Evolutionary conservation across 1,140 invertebrate genomes (phyloP).

Genomic region (Procambarus virginalis): DNA sequence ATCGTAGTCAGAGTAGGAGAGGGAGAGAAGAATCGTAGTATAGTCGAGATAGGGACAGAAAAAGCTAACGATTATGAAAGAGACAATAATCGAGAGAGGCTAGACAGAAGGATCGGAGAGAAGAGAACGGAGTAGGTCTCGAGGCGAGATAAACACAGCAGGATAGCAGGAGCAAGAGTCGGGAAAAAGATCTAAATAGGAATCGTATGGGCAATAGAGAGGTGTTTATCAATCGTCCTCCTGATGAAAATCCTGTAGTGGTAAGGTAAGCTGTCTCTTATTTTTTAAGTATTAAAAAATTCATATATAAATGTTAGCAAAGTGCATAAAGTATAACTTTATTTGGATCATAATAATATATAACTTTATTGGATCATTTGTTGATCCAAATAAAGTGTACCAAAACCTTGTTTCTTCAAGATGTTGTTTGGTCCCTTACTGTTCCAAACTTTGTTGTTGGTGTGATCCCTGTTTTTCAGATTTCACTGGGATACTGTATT

Average conservation of each 20-base stretch:
- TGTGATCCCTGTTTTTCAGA: too few species aligned
- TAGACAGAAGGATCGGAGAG: conserved; percentile 36
- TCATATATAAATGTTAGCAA: too few species aligned
- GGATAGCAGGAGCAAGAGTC: conserved; percentile 55
- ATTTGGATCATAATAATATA: too few species aligned
- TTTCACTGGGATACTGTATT: too few species aligned
- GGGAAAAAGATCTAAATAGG: conserved; percentile 68
- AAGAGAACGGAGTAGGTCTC: conserved; percentile 31
- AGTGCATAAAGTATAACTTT: too few species aligned
- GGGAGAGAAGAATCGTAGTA: conserved; percentile 65
- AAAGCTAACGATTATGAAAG: conserved; percentile 47
- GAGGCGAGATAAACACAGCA: conserved; percentile 36
- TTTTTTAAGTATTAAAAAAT: too few species aligned
- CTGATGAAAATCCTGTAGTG: conserved; percentile 76
- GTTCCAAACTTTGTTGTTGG: too few species aligned
- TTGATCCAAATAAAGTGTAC: too few species aligned
- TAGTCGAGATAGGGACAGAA: conserved; percentile 54
- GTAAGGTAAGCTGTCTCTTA: conserved; percentile 73
- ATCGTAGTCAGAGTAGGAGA: conserved; percentile 50
- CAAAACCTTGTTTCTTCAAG: too few species aligned
- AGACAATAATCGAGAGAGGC: conserved; percentile 66
- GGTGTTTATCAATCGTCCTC: conserved; percentile 75
- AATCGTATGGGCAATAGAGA: conserved; percentile 70
- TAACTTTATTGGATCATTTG: too few species aligned
- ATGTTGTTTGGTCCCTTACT: too few species aligned